Evolutionary conservation across 2,113 vertebrate species (phyloP).

Genomic region (Anhinga rufa): DNA sequence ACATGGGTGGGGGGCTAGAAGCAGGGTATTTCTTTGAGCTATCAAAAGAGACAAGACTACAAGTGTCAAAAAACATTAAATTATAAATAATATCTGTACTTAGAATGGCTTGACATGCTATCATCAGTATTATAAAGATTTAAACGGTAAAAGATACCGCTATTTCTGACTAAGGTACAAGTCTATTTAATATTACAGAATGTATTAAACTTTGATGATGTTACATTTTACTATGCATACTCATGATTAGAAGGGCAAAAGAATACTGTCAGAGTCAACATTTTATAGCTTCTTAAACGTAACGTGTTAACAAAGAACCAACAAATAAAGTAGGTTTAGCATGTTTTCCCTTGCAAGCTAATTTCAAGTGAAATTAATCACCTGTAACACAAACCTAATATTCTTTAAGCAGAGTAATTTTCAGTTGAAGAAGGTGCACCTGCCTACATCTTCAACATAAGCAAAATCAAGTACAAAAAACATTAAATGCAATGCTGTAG

Average conservation of each 20-base stretch:
- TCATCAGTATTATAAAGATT: background rate
- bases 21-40: background rate
- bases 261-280: background rate
- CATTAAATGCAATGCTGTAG: slow-evolving; percentile 61
- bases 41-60: background rate
- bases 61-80: background rate
- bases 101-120: background rate
- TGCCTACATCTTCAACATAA: slow-evolving; percentile 82
- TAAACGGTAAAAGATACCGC: background rate
- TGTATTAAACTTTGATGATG: background rate
- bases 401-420: slow-evolving; percentile 71
- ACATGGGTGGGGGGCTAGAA: background rate
- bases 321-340: slow-evolving; percentile 44
- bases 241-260: slow-evolving; percentile 2
- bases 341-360: slow-evolving; percentile 59
- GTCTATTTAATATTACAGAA: background rate
- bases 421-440: slow-evolving; percentile 78
- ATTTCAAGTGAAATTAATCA: slow-evolving; percentile 65
- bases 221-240: background rate
- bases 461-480: slow-evolving; percentile 77
- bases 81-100: background rate
- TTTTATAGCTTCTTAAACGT: background rate
- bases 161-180: background rate
- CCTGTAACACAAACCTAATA: slow-evolving; percentile 62
- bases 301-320: background rate